Conservation (phyloP, 2,888 invertebrate genomes). For the Dendrolimus pini region DNA sequence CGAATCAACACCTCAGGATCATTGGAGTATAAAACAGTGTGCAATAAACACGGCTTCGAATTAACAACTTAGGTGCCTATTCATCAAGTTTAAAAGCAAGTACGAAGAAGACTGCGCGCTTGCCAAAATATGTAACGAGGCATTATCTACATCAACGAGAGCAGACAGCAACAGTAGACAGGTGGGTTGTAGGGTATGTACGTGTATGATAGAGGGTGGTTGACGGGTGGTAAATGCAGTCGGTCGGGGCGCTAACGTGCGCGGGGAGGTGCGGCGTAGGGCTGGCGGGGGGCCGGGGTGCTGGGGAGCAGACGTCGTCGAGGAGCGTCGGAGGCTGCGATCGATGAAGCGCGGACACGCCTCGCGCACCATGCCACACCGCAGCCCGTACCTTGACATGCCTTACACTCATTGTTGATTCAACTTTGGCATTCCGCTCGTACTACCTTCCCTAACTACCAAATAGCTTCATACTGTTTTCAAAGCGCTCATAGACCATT, state of each 20-base stretch:
- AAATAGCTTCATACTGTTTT: background rate
- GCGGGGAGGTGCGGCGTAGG: conserved; percentile 34
- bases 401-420: conserved; percentile 54
- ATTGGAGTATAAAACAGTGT: conserved; percentile 34
- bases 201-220: conserved; percentile 42
- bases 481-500: background rate
- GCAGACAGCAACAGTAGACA: conserved; percentile 46
- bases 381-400: conserved; percentile 34
- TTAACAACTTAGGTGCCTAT: conserved; percentile 19
- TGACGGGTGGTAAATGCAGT: conserved; percentile 72
- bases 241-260: conserved; percentile 72
- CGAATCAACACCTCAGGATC: conserved; percentile 53
- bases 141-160: conserved; percentile 24
- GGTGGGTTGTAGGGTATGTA: conserved; percentile 37
- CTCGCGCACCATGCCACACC: conserved; percentile 55
- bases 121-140: conserved; percentile 33
- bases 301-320: conserved; percentile 67
- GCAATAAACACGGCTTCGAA: conserved; percentile 28
- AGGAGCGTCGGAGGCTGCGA: conserved; percentile 73
- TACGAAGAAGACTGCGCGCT: conserved; percentile 21
- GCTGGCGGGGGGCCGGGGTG: conserved; percentile 22
- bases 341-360: conserved; percentile 76
- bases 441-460: background rate
- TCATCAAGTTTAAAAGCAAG: conserved; percentile 19
- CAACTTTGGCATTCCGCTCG: conserved; percentile 17